Base-by-base conservation (phyloP, 2,888 invertebrate species). In the Drosophila robusta region DNA sequence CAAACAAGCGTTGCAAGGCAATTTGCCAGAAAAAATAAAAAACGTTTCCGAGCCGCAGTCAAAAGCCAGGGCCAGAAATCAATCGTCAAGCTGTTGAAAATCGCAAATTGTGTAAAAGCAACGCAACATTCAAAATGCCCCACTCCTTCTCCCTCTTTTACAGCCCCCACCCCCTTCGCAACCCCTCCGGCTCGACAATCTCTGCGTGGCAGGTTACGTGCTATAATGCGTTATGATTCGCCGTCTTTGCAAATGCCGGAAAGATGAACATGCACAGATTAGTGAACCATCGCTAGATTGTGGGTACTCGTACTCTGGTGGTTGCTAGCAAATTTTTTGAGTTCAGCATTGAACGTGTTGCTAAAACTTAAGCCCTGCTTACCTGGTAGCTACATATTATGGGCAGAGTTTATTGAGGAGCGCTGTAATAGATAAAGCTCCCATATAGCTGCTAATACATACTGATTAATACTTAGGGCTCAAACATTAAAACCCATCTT, bases 51-150 rank as follows among this genome's bases (percentile, higher is more conserved):
- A 70, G 54, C 46, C 50, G 18, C 46, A 75, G 16, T 38, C 57
- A 54, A 39, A 47, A 63, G 60, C 68, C 80, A 73, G 70, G 72
- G 70, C 62, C 69, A 73, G 75, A 71, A 84, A 84, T 89, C 87
- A 84, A 89, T 84, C 89, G 87, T 54, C 80, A 84, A 84, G 87
- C 83, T 84, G 84, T 84, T 89, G 75, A 87, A 87, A 87, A 86
- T 88, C 57, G 69, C 63, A 85, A 88, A 85, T 83, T 83, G 82
- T 82, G 73, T 54, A 83, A 84, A 87, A 62, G 58, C 73, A 75
- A 73, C 61, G 78, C 71, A 75, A 62, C 52, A 61, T 63, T 56
- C 78, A 69, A 16, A 34, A 47, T 54, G 24, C 46, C 32, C 12
- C 63, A 46, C 22, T 6, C 41, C 26, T 16, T 3, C 22, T 32